Evolutionary conservation across 2,113 vertebrate genomes (phyloP), one percentile per base, ranked within the genome.

Genomic region (Bujurquina vittata): DNA sequence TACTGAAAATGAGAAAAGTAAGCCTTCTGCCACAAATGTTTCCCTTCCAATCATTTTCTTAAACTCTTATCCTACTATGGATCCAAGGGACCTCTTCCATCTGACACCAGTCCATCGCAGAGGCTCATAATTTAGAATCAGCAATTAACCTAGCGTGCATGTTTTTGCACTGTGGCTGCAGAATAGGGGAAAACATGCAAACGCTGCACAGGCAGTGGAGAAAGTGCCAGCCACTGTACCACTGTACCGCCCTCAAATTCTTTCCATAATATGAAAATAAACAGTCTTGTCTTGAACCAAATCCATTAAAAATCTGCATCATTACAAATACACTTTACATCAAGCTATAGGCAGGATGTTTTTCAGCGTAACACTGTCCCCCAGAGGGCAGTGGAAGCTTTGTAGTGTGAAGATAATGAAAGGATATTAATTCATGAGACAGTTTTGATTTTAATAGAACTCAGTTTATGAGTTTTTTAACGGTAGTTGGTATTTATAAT

Each of bases 361-460:
- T 46, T 77, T 57, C 56, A 78, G 85, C 37, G 75, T 75, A 84
- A 87, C 81, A 86, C 65, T 92, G 85, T 81, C 84, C 52, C 76
- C 90, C 81, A 87, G 56, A 87, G 88, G 75, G n/a, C 26, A 82
- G 23, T 54, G 20, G 40, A 29, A 29, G 61, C 23, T 18, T 10
- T 17, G 31, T 14, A 56, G 67, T 12, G 67, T 57, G 55, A 73
- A 2, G 33, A 20, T 10, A 10, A 26, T 26, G 26, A 26, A 26
- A 26, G 65, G 33, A 78, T 56, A 57, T 52, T 10, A 58, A 37
- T 40, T 65, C 14, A 26, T 65, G 17, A 80, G 40, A 31, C 37
- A 46, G 18, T 52, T 79, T 74, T 63, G 26, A 33, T 67, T 77
- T 77, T 10, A 26, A 69, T 29, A 12, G 18, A 35, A 37, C 14